Evolutionary conservation across 2,888 invertebrate species (phyloP).

Genomic region (Protula sp.): DNA sequence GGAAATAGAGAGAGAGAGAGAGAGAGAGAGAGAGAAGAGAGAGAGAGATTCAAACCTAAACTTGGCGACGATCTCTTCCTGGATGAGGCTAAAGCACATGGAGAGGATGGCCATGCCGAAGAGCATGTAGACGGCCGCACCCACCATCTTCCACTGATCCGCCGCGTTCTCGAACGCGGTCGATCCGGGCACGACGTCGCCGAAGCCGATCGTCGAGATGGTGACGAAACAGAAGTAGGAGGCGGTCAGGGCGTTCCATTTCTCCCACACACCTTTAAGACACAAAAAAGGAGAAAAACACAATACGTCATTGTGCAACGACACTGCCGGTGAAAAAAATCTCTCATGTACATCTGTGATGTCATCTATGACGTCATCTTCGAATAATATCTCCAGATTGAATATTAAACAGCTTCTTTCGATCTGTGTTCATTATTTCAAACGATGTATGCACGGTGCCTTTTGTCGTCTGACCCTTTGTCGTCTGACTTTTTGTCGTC

Average conservation of each 20-base stretch:
- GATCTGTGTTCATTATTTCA: too few relatives aligned
- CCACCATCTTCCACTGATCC: constrained; percentile 42
- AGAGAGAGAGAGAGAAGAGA: too few relatives aligned
- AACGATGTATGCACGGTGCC: too few relatives aligned
- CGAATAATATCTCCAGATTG: too few relatives aligned
- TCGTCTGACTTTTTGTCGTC: too few relatives aligned
- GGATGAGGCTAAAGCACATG: constrained; percentile 54
- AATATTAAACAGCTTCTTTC: too few relatives aligned
- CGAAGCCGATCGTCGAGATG: constrained; percentile 52
- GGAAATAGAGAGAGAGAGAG: too few relatives aligned
- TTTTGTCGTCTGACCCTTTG: too few relatives aligned
- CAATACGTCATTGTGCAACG: neutral
- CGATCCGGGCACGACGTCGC: constrained; percentile 36
- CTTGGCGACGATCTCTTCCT: constrained; percentile 46
- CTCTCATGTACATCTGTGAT: too few relatives aligned
- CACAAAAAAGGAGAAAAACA: neutral
- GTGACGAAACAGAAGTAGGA: constrained; percentile 54
- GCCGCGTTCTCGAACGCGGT: constrained; percentile 39
- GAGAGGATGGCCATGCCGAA: constrained; percentile 55
- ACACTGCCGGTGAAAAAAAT: too few relatives aligned
- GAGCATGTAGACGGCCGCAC: constrained; percentile 47
- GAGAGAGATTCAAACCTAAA: neutral
- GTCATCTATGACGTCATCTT: too few relatives aligned
- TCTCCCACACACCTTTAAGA: constrained; percentile 39
- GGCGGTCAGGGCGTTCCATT: constrained; percentile 42